Evolutionary conservation across 37 sponge, comb jelly and placozoan species (phyloP).

Genomic region (Hexactinellida sp.): DNA sequence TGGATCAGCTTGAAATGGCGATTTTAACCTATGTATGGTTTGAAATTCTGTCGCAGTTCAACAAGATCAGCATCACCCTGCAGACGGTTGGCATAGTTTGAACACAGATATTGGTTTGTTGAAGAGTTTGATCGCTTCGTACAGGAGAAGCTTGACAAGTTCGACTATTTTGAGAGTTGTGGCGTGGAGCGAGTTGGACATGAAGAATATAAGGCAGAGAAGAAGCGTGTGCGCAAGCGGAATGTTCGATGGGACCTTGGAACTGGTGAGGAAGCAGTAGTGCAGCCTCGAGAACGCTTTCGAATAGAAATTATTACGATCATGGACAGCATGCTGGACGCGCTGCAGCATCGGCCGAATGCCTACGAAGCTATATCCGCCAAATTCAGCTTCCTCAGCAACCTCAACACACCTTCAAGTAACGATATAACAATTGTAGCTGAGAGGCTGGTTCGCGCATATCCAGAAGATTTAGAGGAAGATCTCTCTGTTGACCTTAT

Average conservation of each 20-base stretch:
- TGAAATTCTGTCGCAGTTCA: slow-evolving; percentile 16
- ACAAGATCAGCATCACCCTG: slow-evolving; percentile 1
- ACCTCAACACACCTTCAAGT: neutral
- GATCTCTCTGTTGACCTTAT: too few relatives aligned
- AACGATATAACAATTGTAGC: neutral
- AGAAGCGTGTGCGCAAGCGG: slow-evolving; percentile 14
- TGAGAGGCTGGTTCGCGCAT: too few relatives aligned
- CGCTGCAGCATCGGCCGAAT: neutral
- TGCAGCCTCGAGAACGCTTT: slow-evolving; percentile 1
- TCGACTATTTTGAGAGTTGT: neutral
- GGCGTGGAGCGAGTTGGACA: slow-evolving; percentile 16
- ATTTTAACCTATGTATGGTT: slow-evolving; percentile 13
- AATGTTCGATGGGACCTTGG: slow-evolving; percentile 4
- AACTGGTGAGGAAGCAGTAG: neutral
- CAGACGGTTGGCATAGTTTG: slow-evolving; percentile 17
- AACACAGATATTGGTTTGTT: neutral
- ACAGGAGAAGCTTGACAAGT: neutral
- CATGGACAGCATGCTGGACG: neutral
- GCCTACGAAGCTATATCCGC: neutral
- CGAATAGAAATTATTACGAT: neutral
- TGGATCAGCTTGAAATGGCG: slow-evolving; percentile 19
- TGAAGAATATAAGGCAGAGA: neutral
- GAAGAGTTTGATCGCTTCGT: slow-evolving; percentile 12
- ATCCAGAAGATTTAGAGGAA: too few relatives aligned
- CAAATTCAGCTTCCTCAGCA: neutral